Evolutionary conservation across 1,140 invertebrate genomes (phyloP).

Genomic region (Tetramorium alpestre): DNA sequence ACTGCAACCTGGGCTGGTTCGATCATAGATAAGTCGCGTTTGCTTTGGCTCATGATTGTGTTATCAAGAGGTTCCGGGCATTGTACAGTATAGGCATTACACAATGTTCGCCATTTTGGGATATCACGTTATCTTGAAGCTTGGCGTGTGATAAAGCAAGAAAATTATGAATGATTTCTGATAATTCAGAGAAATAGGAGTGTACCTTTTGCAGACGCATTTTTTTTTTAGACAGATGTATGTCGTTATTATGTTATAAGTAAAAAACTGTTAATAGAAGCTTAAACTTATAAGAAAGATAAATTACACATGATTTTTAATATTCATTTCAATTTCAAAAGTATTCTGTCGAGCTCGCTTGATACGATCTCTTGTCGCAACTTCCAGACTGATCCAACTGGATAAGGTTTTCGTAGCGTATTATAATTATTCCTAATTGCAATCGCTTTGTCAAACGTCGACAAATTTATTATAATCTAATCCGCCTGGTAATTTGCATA

Average conservation of each 20-base stretch:
- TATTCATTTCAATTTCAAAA: neutral
- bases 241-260: neutral
- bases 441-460: conserved; percentile 54
- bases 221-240: neutral
- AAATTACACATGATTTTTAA: conserved; percentile 14
- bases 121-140: conserved; percentile 46
- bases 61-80: conserved; percentile 48
- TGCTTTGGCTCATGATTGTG: conserved; percentile 39
- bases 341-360: neutral
- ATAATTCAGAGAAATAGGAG: neutral
- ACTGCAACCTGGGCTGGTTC: conserved; percentile 44
- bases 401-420: conserved; percentile 9
- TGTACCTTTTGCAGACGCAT: neutral
- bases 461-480: conserved; percentile 52
- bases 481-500: conserved; percentile 51
- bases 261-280: neutral
- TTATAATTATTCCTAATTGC: conserved; percentile 40
- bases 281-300: neutral
- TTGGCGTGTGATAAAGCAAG: neutral
- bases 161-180: neutral
- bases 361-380: neutral
- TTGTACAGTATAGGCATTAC: neutral
- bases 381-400: neutral
- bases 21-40: conserved; percentile 69
- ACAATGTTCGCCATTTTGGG: conserved; percentile 46